phyloP scores from a whole-genome alignment of 2,113 vertebrate genomes.

The Calidris pugnax region DNA sequence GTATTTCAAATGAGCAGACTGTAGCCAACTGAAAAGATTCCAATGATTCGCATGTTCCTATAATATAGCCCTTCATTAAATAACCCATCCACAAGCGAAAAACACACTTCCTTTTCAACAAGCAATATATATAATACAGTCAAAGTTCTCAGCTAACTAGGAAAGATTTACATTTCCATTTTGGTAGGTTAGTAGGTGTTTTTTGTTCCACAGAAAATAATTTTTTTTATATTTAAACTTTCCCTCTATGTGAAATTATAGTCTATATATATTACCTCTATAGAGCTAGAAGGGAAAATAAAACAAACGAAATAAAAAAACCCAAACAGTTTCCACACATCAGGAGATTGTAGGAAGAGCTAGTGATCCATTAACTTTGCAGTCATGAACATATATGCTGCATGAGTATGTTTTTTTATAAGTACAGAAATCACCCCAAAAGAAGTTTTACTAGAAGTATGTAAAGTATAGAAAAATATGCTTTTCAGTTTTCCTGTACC shows the following conservation, averaged over 20 bases:
- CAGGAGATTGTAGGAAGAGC: conserved; percentile 7
- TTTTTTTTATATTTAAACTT: conserved; percentile 27
- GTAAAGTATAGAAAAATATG: neutral
- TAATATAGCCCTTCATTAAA: conserved; percentile 72
- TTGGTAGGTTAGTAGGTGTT: conserved; percentile 48
- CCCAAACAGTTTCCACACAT: neutral
- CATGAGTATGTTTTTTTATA: neutral
- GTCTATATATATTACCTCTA: neutral
- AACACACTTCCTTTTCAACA: conserved; percentile 69
- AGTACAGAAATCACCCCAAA: neutral
- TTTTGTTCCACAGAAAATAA: conserved; percentile 65
- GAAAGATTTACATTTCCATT: conserved; percentile 73
- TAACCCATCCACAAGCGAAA: conserved; percentile 50
- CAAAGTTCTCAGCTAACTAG: conserved; percentile 57
- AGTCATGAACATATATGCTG: neutral
- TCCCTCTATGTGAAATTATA: conserved; percentile 11
- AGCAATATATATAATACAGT: conserved; percentile 59
- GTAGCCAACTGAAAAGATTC: conserved; percentile 61
- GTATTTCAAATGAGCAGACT: conserved; percentile 66
- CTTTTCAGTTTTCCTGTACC: neutral
- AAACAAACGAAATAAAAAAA: conserved; percentile 20
- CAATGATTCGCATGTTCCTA: conserved; percentile 64
- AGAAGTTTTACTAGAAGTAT: neutral
- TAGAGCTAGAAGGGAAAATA: conserved; percentile 26
- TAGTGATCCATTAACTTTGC: neutral